Evolutionary conservation across 1,140 invertebrate species (phyloP).

Genomic region (Cephus cinctus): DNA sequence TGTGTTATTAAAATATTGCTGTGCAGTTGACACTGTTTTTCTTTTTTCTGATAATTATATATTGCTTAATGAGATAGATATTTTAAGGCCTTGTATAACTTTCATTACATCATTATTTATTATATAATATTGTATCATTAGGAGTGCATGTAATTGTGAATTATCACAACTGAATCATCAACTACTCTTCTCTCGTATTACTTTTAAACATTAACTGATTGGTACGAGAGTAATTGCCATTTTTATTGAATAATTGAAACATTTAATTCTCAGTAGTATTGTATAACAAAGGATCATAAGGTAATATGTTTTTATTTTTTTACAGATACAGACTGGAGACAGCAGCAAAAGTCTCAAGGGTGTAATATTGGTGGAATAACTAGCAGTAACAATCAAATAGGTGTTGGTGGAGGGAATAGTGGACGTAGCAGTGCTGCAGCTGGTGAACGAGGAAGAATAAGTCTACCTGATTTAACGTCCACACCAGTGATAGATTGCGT

Average conservation of each 20-base stretch:
- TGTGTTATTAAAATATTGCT: constrained; percentile 15
- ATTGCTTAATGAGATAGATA: too few relatives aligned
- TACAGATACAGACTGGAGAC: constrained; percentile 46
- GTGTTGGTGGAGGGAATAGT: too few relatives aligned
- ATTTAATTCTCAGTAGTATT: not conserved
- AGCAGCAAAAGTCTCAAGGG: constrained; percentile 44
- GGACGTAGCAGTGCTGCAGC: constrained; percentile 37
- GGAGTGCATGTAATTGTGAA: too few relatives aligned
- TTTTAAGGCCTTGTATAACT: not conserved
- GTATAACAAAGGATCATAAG: not conserved
- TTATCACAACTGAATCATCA: too few relatives aligned
- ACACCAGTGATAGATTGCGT: constrained; percentile 48
- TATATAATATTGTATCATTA: too few relatives aligned
- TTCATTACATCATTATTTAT: not conserved
- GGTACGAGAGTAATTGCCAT: too few relatives aligned
- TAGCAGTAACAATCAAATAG: too few relatives aligned
- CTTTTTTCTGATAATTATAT: too few relatives aligned
- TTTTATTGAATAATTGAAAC: too few relatives aligned
- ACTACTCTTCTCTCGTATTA: too few relatives aligned
- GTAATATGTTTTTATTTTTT: not conserved
- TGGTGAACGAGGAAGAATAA: constrained; percentile 32
- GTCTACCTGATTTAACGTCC: constrained; percentile 39
- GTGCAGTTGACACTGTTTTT: not conserved
- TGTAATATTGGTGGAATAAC: constrained; percentile 38
- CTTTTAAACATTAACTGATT: too few relatives aligned